Conservation (phyloP, 2,113 vertebrate genomes). For the Apistogramma diplotaenia region DNA sequence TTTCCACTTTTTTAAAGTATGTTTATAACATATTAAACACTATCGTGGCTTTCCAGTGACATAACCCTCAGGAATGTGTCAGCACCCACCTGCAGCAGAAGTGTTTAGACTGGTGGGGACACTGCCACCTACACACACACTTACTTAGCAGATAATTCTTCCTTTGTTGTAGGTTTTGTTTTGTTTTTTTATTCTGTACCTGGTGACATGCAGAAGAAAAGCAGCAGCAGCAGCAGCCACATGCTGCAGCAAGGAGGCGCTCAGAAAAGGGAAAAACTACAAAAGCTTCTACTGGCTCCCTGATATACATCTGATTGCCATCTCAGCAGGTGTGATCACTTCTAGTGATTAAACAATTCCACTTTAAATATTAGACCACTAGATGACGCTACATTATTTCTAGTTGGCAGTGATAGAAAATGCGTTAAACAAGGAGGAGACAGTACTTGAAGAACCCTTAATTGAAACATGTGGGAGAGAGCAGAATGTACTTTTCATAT, state of each 20-base stretch:
- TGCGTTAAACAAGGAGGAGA: not conserved
- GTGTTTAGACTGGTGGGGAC: not conserved
- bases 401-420: not conserved
- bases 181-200: not conserved
- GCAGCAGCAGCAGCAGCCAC: constrained; percentile 24
- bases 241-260: not conserved
- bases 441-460: not conserved
- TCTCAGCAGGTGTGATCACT: constrained; percentile 19
- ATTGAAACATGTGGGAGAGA: not conserved
- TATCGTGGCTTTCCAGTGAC: accelerated
- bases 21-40: too few relatives aligned
- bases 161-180: accelerated
- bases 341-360: not conserved
- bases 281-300: not conserved
- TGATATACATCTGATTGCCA: not conserved
- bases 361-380: not conserved
- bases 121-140: not conserved
- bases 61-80: too few relatives aligned
- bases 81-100: not conserved
- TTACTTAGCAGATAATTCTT: too few relatives aligned
- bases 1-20: not conserved
- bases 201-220: not conserved
- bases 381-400: not conserved
- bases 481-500: not conserved
- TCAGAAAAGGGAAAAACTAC: not conserved